Evolutionary conservation across 2,888 invertebrate genomes (phyloP).

Genomic region (Seira ritae): DNA sequence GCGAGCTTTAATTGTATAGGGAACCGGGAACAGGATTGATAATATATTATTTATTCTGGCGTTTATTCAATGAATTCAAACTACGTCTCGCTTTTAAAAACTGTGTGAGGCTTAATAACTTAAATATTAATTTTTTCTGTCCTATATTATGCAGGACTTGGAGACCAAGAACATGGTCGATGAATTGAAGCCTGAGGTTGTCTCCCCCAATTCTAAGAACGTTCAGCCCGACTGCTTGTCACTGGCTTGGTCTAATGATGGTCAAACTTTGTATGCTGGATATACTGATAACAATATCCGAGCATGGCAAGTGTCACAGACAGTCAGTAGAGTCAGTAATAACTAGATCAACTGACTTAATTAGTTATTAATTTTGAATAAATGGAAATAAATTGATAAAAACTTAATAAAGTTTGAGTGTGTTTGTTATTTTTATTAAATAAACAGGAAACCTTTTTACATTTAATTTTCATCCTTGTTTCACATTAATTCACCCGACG

Average conservation of each 20-base stretch:
- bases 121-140: too few relatives aligned
- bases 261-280: conserved; percentile 98
- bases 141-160: conserved; percentile 90
- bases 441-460: too few relatives aligned
- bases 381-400: conserved; percentile 55
- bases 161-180: conserved; percentile 99
- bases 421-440: conserved; percentile 25
- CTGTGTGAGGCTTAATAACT: too few relatives aligned
- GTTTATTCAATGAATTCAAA: too few relatives aligned
- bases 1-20: too few relatives aligned
- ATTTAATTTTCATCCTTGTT: too few relatives aligned
- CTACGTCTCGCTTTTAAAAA: too few relatives aligned
- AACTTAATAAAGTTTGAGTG: conserved; percentile 23
- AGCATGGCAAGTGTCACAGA: conserved; percentile 93
- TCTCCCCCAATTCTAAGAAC: conserved; percentile 83
- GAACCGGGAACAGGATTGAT: too few relatives aligned
- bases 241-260: conserved; percentile 99
- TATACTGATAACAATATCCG: conserved; percentile 98
- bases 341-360: conserved; percentile 16
- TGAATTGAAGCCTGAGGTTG: conserved; percentile 97
- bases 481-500: too few relatives aligned
- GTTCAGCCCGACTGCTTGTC: conserved; percentile 97
- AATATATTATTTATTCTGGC: too few relatives aligned
- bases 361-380: conserved; percentile 49
- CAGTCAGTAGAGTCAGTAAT: conserved; percentile 62